Evolutionary conservation across 1,140 invertebrate genomes (phyloP).

Genomic region (Drosophila mauritiana): DNA sequence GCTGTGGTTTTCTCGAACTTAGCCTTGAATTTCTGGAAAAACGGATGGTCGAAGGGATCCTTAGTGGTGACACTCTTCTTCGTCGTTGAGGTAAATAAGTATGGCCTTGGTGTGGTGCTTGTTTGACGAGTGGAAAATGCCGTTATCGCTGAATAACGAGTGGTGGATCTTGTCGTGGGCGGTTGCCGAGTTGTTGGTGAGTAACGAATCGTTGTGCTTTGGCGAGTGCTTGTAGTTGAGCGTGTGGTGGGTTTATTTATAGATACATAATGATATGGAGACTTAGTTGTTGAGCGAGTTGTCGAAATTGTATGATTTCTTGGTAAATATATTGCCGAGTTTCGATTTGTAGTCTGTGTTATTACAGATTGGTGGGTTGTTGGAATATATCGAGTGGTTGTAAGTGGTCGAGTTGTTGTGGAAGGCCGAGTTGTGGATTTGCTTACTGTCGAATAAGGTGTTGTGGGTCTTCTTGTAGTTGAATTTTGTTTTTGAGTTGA

Average conservation of each 20-base stretch:
- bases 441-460: slow-evolving; percentile 12
- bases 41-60: slow-evolving; percentile 66
- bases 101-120: slow-evolving; percentile 61
- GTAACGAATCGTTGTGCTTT: slow-evolving; percentile 15
- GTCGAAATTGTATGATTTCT: slow-evolving; percentile 8
- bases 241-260: slow-evolving; percentile 11
- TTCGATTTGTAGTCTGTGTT: slow-evolving; percentile 4
- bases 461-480: slow-evolving; percentile 4
- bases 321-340: slow-evolving; percentile 6
- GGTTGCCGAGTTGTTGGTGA: slow-evolving; percentile 12
- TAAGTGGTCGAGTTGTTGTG: slow-evolving; percentile 16
- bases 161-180: slow-evolving; percentile 6
- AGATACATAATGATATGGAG: slow-evolving; percentile 9
- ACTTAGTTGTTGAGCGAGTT: slow-evolving; percentile 1
- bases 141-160: slow-evolving; percentile 10
- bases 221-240: slow-evolving; percentile 9
- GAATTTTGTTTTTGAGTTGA: not conserved
- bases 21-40: slow-evolving; percentile 63
- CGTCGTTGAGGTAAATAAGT: slow-evolving; percentile 60
- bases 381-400: slow-evolving; percentile 11
- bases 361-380: slow-evolving; percentile 8
- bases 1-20: slow-evolving; percentile 27
- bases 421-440: slow-evolving; percentile 2
- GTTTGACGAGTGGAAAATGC: slow-evolving; percentile 10
- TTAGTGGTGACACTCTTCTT: slow-evolving; percentile 28